Conservation (phyloP, 2,888 invertebrate species). For the Andrena hattorfiana region DNA sequence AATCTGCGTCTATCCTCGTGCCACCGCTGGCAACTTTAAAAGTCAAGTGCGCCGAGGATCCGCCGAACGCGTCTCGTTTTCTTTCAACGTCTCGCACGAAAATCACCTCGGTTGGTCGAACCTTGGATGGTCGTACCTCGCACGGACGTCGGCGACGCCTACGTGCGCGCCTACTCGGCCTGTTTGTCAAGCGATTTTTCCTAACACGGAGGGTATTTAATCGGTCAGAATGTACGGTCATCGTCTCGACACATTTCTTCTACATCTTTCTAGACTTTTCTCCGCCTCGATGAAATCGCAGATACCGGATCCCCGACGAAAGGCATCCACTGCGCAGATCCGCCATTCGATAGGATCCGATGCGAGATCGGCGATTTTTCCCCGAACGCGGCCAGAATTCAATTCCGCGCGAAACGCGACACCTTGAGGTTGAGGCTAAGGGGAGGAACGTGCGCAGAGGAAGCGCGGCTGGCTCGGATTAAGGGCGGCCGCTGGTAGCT, state of each 20-base stretch:
- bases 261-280: neutral
- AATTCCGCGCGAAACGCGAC: slow-evolving; percentile 34
- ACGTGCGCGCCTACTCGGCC: slow-evolving; percentile 20
- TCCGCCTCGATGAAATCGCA: neutral
- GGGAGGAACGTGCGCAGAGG: slow-evolving; percentile 4
- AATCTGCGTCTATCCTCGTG: neutral
- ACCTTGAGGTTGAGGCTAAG: neutral
- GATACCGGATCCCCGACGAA: neutral
- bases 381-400: slow-evolving; percentile 30
- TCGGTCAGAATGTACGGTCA: neutral
- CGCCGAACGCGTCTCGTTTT: neutral
- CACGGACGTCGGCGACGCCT: neutral
- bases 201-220: neutral
- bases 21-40: neutral
- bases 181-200: neutral
- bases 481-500: slow-evolving; percentile 1
- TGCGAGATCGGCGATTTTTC: slow-evolving; percentile 6
- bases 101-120: slow-evolving; percentile 9
- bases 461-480: slow-evolving; percentile 28
- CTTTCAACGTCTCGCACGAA: neutral
- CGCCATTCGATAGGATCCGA: slow-evolving; percentile 14
- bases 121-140: neutral
- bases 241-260: neutral
- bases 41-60: neutral
- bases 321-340: slow-evolving; percentile 7